phyloP scores from a whole-genome alignment of 1,140 invertebrate species.

The Formica exsecta region DNA sequence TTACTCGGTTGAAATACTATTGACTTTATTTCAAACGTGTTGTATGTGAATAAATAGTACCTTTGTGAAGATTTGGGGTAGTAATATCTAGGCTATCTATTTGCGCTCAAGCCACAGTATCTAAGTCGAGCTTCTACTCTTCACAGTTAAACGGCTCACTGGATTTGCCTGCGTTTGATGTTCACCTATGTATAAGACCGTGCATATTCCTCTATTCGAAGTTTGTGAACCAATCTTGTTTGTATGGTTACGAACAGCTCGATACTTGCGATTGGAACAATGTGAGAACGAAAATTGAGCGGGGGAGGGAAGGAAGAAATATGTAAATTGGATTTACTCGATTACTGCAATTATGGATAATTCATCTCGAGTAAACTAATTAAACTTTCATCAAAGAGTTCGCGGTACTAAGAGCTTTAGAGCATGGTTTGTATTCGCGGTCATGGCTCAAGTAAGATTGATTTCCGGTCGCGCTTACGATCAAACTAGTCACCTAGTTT shows the following conservation, averaged over 20 bases:
- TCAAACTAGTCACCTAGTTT: constrained; percentile 48
- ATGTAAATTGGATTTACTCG: constrained; percentile 52
- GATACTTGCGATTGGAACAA: constrained; percentile 61
- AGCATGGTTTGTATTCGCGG: constrained; percentile 38
- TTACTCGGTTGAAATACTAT: not conserved
- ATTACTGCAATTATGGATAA: constrained; percentile 53
- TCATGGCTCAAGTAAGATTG: constrained; percentile 57
- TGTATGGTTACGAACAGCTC: constrained; percentile 40
- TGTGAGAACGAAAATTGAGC: constrained; percentile 33
- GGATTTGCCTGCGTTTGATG: constrained; percentile 59
- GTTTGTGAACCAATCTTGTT: constrained; percentile 71
- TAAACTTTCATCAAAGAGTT: constrained; percentile 63
- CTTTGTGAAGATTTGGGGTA: constrained; percentile 48
- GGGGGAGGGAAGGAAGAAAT: constrained; percentile 21
- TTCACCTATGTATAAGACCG: constrained; percentile 50
- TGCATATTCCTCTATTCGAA: constrained; percentile 62
- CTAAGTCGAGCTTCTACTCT: constrained; percentile 56
- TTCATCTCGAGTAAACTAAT: constrained; percentile 42
- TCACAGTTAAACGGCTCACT: constrained; percentile 60
- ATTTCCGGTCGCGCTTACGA: constrained; percentile 47
- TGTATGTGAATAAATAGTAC: constrained; percentile 48
- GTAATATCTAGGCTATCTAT: constrained; percentile 62
- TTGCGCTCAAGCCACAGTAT: constrained; percentile 52
- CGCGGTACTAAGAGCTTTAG: constrained; percentile 22
- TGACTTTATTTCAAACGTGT: constrained; percentile 44